Evolutionary conservation across 2,113 vertebrate genomes (phyloP).

Genomic region (Aegotheles bennettii): DNA sequence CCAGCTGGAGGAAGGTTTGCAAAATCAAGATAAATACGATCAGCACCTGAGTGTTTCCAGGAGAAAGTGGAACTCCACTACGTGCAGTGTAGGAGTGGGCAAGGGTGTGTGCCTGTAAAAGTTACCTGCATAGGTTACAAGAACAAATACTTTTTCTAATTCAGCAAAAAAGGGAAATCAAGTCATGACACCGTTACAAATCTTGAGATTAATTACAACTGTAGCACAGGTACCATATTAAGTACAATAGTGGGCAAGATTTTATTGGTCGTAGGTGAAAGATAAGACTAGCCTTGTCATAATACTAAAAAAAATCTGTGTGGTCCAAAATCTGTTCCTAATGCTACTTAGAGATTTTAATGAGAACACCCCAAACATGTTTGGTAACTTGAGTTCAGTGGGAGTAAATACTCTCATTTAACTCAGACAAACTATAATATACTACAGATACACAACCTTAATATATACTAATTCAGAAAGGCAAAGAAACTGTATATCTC

Average conservation of each 20-base stretch:
- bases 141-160: neutral
- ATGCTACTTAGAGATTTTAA: neutral
- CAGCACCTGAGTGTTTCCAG: neutral
- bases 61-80: neutral
- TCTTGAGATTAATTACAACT: neutral
- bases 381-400: neutral
- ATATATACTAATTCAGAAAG: neutral
- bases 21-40: accelerated
- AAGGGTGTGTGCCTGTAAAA: neutral
- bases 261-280: neutral
- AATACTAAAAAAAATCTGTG: neutral
- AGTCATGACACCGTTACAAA: neutral
- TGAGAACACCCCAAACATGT: neutral
- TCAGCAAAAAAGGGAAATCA: neutral
- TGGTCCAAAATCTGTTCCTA: neutral
- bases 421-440: neutral
- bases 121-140: accelerated
- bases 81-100: accelerated
- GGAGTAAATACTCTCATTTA: neutral
- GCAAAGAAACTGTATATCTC: accelerated
- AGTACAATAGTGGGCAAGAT: neutral
- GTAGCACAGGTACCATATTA: neutral
- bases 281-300: neutral
- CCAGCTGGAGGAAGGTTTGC: neutral
- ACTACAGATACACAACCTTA: neutral